Evolutionary conservation across 2,113 vertebrate genomes (phyloP).

Genomic region (Neogale vison): DNA sequence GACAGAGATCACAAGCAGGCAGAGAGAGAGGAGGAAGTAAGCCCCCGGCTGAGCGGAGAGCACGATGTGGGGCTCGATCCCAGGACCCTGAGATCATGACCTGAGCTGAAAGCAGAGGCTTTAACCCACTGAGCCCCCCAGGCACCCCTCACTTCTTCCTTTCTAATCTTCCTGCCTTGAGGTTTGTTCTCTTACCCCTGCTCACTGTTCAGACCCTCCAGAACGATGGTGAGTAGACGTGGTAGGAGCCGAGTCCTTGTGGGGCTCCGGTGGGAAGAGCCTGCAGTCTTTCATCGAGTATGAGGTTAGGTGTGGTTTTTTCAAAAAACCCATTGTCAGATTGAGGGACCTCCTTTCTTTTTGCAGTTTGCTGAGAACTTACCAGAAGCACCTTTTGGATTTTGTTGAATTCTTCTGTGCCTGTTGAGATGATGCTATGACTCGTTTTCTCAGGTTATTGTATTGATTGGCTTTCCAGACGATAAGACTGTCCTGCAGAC

Average conservation of each 20-base stretch:
- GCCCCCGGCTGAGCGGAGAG: no score
- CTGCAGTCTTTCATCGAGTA: not conserved
- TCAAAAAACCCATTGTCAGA: not conserved
- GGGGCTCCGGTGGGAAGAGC: not conserved
- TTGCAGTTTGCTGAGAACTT: not conserved
- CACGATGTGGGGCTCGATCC: no score
- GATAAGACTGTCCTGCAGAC: not conserved
- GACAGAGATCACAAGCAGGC: no score
- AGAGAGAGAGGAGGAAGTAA: no score
- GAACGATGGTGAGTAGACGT: not conserved
- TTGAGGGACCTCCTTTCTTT: not conserved
- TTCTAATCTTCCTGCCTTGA: not conserved
- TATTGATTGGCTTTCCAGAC: not conserved
- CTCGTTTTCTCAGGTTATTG: not conserved
- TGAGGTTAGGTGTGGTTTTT: not conserved
- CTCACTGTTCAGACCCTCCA: not conserved
- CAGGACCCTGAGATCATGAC: no score
- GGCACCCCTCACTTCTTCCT: not conserved
- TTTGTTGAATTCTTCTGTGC: not conserved
- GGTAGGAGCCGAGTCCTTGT: not conserved
- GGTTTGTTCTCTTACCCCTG: not conserved
- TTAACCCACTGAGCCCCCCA: no score
- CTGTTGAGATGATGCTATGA: not conserved
- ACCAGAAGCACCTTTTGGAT: not conserved
- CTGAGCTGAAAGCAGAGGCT: no score